Conservation (phyloP, 2,797 vertebrate species). For the Onychomys arenicola region DNA sequence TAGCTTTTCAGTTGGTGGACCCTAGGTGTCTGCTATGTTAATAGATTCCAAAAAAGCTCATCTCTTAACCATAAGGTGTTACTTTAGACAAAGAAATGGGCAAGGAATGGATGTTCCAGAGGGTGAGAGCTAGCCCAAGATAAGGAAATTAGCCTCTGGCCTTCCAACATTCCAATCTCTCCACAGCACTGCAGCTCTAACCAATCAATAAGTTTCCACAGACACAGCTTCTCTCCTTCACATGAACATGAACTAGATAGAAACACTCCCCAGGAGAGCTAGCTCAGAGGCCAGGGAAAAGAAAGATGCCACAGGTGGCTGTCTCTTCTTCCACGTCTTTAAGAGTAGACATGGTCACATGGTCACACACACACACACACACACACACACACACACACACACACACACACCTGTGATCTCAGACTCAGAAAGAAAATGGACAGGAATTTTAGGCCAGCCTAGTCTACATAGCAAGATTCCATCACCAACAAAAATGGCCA, state of each 20-base stretch:
- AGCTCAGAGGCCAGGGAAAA: background rate
- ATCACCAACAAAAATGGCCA: background rate
- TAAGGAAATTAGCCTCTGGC: too few relatives aligned
- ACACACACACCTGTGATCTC: background rate
- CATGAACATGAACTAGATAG: background rate
- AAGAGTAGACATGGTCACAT: background rate
- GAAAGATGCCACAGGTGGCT: background rate
- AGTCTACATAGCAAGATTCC: background rate
- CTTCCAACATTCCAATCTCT: background rate
- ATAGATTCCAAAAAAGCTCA: background rate
- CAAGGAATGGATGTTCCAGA: background rate
- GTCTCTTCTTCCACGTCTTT: background rate
- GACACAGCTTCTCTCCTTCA: background rate
- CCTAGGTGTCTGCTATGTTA: background rate
- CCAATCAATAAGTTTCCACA: background rate
- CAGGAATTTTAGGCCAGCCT: background rate
- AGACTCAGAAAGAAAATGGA: background rate
- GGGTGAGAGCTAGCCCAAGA: background rate
- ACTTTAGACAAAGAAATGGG: background rate
- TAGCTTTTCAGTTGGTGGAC: background rate
- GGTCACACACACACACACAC: too few relatives aligned
- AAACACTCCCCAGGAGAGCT: conserved; percentile 6
- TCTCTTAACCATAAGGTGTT: background rate
- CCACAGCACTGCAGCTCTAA: too few relatives aligned
- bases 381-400: too few relatives aligned